A percentile compares a stretch with the other conserved stretches of the same genome.
Evolutionary conservation across 2,888 invertebrate species (phyloP).

Genomic region (Drosophila recens): DNA sequence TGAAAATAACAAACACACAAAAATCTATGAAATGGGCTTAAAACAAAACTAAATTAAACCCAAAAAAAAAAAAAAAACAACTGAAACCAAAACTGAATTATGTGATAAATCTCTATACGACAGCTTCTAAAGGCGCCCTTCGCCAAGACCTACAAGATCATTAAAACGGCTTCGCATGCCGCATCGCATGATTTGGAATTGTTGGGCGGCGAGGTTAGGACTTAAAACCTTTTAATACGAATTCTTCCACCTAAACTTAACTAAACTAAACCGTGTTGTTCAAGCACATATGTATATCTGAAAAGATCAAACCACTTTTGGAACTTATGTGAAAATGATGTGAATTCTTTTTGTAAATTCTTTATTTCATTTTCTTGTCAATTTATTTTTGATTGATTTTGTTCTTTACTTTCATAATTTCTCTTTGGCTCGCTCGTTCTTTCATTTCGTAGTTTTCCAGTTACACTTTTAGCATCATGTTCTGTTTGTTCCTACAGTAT

Average conservation of each 20-base stretch:
- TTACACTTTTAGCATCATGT: conserved; percentile 44
- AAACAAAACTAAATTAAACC: conserved; percentile 29
- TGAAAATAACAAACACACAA: conserved; percentile 37
- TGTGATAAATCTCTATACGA: conserved; percentile 63
- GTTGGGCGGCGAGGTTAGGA: conserved; percentile 86
- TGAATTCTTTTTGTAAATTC: conserved; percentile 50
- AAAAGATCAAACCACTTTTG: conserved; percentile 47
- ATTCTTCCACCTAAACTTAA: conserved; percentile 70
- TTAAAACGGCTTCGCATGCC: conserved; percentile 91
- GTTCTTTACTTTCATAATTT: conserved; percentile 22
- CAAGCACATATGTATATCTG: conserved; percentile 57
- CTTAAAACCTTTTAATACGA: conserved; percentile 70
- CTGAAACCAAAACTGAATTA: conserved; percentile 37
- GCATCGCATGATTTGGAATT: conserved; percentile 90
- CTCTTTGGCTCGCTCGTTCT: conserved; percentile 50
- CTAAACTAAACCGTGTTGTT: conserved; percentile 52
- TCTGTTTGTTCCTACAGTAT: conserved; percentile 17
- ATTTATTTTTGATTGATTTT: conserved; percentile 13
- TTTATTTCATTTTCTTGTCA: conserved; percentile 31
- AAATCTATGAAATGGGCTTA: conserved; percentile 42
- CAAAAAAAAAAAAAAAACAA: conserved; percentile 47
- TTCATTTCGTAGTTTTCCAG: conserved; percentile 49
- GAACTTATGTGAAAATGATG: conserved; percentile 67
- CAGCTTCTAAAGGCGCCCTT: conserved; percentile 98
- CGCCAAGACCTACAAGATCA: conserved; percentile 98